Conservation (phyloP, 1,140 invertebrate species). For the Brachionus sp. region DNA sequence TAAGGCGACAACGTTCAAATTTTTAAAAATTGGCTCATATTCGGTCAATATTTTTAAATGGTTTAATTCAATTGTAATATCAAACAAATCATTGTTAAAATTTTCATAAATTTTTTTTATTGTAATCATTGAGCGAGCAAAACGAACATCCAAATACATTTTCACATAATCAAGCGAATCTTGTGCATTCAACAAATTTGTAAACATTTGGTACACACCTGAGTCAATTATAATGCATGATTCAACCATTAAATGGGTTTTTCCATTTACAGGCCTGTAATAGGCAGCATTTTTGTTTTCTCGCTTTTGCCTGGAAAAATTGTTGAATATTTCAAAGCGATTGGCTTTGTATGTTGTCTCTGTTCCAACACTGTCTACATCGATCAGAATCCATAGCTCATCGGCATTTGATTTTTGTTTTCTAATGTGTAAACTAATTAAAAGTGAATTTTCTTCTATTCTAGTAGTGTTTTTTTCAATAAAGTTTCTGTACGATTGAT, state of each 20-base stretch:
- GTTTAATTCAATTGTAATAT: not conserved
- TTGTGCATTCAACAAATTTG: not conserved
- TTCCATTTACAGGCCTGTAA: not conserved
- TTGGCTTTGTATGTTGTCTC: not conserved
- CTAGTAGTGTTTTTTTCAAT: not conserved
- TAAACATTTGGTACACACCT: not conserved
- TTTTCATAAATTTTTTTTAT: not conserved
- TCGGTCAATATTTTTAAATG: not conserved
- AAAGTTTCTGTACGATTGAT: not conserved
- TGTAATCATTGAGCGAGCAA: not conserved
- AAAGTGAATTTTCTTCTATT: not conserved
- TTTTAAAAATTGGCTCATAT: not conserved
- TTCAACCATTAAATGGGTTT: not conserved
- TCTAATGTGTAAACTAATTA: not conserved
- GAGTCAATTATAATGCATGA: not conserved
- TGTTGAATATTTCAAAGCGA: not conserved
- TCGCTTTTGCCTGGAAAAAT: not conserved
- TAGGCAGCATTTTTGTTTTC: not conserved
- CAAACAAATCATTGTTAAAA: not conserved
- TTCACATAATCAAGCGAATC: not conserved
- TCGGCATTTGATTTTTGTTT: not conserved
- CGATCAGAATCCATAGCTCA: not conserved
- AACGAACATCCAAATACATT: slow-evolving; percentile 15
- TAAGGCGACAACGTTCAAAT: not conserved
- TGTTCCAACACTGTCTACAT: not conserved